Base-by-base conservation (phyloP, 2,113 vertebrate genomes). In the Amphilophus citrinellus region DNA sequence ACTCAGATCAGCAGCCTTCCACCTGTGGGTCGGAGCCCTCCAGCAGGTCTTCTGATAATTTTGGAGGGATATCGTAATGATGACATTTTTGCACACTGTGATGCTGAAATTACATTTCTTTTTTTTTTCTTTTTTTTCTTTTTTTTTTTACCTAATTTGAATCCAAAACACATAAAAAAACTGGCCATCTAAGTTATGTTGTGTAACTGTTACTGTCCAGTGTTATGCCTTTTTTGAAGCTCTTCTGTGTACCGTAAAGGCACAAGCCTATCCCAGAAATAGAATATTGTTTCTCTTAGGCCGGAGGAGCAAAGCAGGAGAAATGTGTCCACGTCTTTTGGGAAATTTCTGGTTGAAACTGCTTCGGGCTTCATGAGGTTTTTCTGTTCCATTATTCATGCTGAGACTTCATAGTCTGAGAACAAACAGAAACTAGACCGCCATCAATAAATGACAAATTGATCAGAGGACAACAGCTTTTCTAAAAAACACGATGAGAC, bases 1-100 rank as follows among this genome's bases (percentile, higher is more conserved):
- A 94, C 83, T 77, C 22, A 83, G n/a, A 83, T 63, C 75, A 86
- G 57, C 61, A 39, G 66, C 61, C 73, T 79, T 68, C 66, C 77
- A 66, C 79, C 68, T 85, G 79, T 37, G 17, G 59, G 37, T 73
- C 61, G 14, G 7, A 84, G 63, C 10, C 44, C 44, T 10, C 10
- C 73, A 79, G 50, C 13, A 59, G 58, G 35, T 84, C 73, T 10
- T 6, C 35, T 66, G 53, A 63, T 61, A 10, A 37, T 56, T 87
- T 42, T 56, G 18, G 27, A 35, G 47, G 5, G 44, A 30, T 5
- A 13, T 39, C 53, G 27, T 68, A 18, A 50, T 3, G 22, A 78
- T 50, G n/a, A 61, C 47, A 61, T 27, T 3, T 71, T 58, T 60
- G 3, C 42, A 10, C 32, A 57, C 22, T 53, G 3, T 75, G 2